A percentile compares a stretch with the other conserved stretches of the same genome.
Evolutionary conservation across 2,888 invertebrate species (phyloP).

Genomic region (Cartodere bifasciata): DNA sequence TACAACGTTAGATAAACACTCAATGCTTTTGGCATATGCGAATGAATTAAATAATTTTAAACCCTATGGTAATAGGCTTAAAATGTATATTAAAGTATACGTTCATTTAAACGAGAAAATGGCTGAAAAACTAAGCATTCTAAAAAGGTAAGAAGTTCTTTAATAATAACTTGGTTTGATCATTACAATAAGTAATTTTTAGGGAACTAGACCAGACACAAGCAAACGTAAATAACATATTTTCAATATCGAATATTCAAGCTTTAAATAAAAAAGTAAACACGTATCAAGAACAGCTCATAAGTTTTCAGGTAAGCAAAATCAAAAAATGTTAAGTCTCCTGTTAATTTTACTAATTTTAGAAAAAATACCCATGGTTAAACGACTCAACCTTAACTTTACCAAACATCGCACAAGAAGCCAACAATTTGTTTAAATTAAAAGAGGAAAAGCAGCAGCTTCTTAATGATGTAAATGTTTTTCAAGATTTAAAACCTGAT

Average conservation of each 20-base stretch:
- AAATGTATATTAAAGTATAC: constrained; percentile 23
- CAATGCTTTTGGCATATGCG: constrained; percentile 18
- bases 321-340: background rate
- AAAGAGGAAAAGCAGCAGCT: constrained; percentile 24
- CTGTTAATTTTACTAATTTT: constrained; percentile 2
- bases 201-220: constrained; percentile 17
- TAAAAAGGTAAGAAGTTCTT: constrained; percentile 19
- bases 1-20: constrained; percentile 14
- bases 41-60: constrained; percentile 21
- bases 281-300: constrained; percentile 25
- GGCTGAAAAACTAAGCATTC: constrained; percentile 20
- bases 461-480: constrained; percentile 23
- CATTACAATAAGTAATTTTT: too few species aligned
- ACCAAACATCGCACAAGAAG: constrained; percentile 24
- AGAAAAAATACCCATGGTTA: constrained; percentile 25
- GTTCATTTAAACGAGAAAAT: constrained; percentile 23
- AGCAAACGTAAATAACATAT: constrained; percentile 12
- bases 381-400: constrained; percentile 25
- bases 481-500: constrained; percentile 27
- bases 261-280: constrained; percentile 23
- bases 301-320: constrained; percentile 25
- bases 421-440: constrained; percentile 20
- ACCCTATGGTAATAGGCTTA: constrained; percentile 23
- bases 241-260: constrained; percentile 14
- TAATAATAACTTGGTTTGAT: too few species aligned